Conservation (phyloP, 53 echinoderm and acorn worm species). For the Antedon mediterranea region DNA sequence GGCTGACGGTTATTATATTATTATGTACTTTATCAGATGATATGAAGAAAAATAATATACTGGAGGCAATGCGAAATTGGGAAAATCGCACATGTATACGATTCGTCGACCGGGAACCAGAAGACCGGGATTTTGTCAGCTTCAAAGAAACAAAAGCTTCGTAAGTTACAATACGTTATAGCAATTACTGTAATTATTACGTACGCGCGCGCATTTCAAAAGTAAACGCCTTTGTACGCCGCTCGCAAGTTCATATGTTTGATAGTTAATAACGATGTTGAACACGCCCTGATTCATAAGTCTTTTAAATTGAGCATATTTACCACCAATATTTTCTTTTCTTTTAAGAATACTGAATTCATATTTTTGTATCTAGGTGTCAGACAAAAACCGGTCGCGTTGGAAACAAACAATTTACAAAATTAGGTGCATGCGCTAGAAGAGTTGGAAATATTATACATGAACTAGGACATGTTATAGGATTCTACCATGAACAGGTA, state of each 20-base stretch:
- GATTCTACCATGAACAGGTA: constrained; percentile 98
- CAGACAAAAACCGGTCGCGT: not conserved
- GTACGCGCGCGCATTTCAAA: no score
- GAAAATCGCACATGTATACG: not conserved
- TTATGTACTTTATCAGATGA: not conserved
- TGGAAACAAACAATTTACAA: not conserved
- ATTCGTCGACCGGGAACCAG: not conserved
- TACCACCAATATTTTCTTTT: no score
- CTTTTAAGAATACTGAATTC: not conserved
- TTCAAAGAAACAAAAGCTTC: not conserved
- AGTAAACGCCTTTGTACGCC: no score
- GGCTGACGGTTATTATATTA: not conserved
- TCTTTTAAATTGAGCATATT: no score
- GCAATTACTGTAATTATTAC: no score
- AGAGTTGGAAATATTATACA: constrained; percentile 60
- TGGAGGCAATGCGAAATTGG: not conserved
- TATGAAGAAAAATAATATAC: not conserved
- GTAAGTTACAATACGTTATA: no score
- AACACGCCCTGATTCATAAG: no score
- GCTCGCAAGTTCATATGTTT: no score
- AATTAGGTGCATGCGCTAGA: not conserved
- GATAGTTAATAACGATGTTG: no score
- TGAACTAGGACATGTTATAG: constrained; percentile 82
- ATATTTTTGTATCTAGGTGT: not conserved
- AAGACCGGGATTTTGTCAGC: not conserved